Conservation (phyloP, 2,888 invertebrate species). For the Stratiomys singularior region DNA sequence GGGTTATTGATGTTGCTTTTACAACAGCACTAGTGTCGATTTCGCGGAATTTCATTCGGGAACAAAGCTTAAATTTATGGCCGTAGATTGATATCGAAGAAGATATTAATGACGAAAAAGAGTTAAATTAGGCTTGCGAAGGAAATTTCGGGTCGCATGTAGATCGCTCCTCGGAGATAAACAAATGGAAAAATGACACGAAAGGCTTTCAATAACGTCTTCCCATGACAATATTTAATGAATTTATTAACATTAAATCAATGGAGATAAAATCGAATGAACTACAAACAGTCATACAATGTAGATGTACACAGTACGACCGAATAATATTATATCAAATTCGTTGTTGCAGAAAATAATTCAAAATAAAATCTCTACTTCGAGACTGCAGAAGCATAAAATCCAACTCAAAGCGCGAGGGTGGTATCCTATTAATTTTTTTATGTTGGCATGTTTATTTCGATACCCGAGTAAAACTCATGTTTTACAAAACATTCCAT, state of each 20-base stretch:
- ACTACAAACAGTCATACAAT: too few relatives aligned
- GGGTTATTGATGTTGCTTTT: conserved; percentile 13
- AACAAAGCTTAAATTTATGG: conserved; percentile 39
- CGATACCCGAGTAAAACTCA: background rate
- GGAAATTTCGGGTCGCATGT: background rate
- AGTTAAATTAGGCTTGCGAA: conserved; percentile 12
- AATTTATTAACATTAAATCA: too few relatives aligned
- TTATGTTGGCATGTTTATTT: background rate
- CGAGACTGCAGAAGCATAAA: too few relatives aligned
- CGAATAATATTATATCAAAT: too few relatives aligned
- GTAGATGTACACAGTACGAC: too few relatives aligned
- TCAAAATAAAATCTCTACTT: too few relatives aligned
- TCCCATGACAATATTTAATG: too few relatives aligned
- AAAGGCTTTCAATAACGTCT: too few relatives aligned
- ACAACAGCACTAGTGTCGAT: conserved; percentile 23
- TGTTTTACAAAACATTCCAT: background rate
- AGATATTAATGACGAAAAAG: conserved; percentile 18
- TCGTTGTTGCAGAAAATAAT: too few relatives aligned
- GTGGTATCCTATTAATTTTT: too few relatives aligned
- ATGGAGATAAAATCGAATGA: too few relatives aligned
- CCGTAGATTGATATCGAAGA: conserved; percentile 21
- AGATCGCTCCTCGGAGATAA: background rate
- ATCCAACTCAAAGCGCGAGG: too few relatives aligned
- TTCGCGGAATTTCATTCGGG: conserved; percentile 35
- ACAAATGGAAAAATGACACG: background rate